Conservation (phyloP, 2,888 invertebrate species). For the Scaptomyza parva region DNA sequence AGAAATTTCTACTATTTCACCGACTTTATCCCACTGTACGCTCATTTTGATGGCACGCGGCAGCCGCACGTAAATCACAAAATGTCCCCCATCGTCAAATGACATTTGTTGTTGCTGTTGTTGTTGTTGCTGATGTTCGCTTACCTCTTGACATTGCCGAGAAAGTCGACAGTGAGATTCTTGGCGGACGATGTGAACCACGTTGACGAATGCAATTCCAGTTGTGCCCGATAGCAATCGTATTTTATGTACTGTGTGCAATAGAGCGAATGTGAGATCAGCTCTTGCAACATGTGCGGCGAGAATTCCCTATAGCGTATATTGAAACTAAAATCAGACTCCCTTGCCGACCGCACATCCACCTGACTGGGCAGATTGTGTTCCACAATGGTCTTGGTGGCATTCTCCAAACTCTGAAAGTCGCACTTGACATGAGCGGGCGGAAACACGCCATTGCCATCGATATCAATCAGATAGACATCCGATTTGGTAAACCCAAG, state of each 20-base stretch:
- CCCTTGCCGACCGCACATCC: conserved; percentile 92
- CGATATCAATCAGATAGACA: conserved; percentile 96
- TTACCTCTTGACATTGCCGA: conserved; percentile 93
- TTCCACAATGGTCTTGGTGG: conserved; percentile 94
- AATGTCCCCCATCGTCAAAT: conserved; percentile 36
- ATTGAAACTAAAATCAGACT: conserved; percentile 92
- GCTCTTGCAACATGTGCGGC: conserved; percentile 95
- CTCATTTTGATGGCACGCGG: conserved; percentile 20
- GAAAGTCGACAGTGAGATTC: conserved; percentile 91
- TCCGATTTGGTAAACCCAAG: conserved; percentile 95
- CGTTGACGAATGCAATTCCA: conserved; percentile 94
- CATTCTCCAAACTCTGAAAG: conserved; percentile 94
- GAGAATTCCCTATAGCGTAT: conserved; percentile 95
- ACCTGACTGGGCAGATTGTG: conserved; percentile 96
- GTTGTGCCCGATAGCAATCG: conserved; percentile 94
- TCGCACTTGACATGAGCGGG: conserved; percentile 97
- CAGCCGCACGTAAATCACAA: conserved; percentile 59
- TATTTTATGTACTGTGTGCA: conserved; percentile 96
- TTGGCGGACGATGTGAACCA: conserved; percentile 94
- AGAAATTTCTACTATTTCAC: neutral
- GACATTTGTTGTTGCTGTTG: too few species aligned
- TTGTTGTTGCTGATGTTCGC: conserved; percentile 46
- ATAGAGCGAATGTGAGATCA: conserved; percentile 94
- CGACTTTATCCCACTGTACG: neutral
- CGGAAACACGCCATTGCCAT: conserved; percentile 96